Evolutionary conservation across 2,888 invertebrate species (phyloP).

Genomic region (Liposcelis brunnea): DNA sequence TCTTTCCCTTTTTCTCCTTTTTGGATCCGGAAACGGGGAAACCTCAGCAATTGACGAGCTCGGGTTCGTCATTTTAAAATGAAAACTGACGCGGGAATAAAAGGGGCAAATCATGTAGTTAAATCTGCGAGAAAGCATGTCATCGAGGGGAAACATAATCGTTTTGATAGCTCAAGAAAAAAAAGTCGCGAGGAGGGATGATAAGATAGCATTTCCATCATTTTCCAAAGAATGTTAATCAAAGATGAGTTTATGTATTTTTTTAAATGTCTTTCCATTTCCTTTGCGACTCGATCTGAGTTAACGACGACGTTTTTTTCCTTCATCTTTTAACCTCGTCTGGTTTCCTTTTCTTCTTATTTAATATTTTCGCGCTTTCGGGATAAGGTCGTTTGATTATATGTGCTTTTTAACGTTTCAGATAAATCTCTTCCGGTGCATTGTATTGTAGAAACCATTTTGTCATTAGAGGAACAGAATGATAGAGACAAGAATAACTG

Average conservation of each 20-base stretch:
- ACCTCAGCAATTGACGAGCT: too few relatives aligned
- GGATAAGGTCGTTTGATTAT: slow-evolving; percentile 13
- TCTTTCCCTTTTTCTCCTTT: too few relatives aligned
- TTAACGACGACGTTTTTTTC: slow-evolving; percentile 16
- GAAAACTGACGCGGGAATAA: too few relatives aligned
- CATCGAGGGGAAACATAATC: too few relatives aligned
- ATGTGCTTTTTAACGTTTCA: slow-evolving; percentile 24
- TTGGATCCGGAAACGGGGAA: too few relatives aligned
- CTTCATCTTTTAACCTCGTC: slow-evolving; percentile 9
- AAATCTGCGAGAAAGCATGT: too few relatives aligned
- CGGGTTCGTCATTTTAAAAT: too few relatives aligned
- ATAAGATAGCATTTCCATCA: too few relatives aligned
- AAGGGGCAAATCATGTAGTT: too few relatives aligned
- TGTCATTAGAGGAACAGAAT: slow-evolving; percentile 16
- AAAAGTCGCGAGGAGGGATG: too few relatives aligned
- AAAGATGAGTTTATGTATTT: neutral
- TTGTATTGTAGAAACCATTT: slow-evolving; percentile 83
- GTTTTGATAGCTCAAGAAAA: too few relatives aligned
- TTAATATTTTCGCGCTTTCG: slow-evolving; percentile 14
- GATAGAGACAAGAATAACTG: slow-evolving; percentile 26
- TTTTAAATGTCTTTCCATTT: slow-evolving; percentile 16
- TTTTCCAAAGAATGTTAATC: slow-evolving; percentile 6
- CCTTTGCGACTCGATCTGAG: slow-evolving; percentile 19
- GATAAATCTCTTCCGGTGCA: slow-evolving; percentile 83
- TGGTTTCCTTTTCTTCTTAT: slow-evolving; percentile 13